Evolutionary conservation across 2,797 vertebrate genomes (phyloP).

Genomic region (Tenualosa thibaudeaui): DNA sequence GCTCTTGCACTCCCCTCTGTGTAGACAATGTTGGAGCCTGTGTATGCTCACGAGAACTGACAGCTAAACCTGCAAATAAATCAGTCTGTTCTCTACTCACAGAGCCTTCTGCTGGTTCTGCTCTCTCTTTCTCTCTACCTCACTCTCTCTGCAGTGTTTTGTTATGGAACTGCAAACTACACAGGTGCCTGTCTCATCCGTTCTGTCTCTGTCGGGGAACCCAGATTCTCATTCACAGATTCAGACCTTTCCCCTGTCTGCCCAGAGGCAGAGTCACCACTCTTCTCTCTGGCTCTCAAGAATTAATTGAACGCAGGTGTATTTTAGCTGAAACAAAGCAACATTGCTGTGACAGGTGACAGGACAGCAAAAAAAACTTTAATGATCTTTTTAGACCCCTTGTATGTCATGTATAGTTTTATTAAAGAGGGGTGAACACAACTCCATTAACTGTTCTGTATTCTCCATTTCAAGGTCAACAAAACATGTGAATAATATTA

Average conservation of each 20-base stretch:
- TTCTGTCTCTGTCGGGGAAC: neutral
- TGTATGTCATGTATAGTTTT: neutral
- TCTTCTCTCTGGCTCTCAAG: neutral
- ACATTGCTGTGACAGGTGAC: neutral
- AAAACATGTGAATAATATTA: neutral
- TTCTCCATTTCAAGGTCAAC: neutral
- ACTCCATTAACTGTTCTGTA: neutral
- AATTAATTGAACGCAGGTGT: conserved; percentile 4
- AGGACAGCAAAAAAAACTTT: neutral
- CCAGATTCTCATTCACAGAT: neutral
- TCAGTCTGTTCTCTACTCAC: conserved; percentile 46
- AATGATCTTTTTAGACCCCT: neutral
- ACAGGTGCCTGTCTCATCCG: neutral
- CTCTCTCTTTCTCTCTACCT: conserved; percentile 6
- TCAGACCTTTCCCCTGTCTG: neutral
- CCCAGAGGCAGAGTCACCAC: neutral
- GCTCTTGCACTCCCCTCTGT: neutral
- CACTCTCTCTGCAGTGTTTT: conserved; percentile 24
- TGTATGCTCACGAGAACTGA: neutral
- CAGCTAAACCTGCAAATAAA: conserved; percentile 35
- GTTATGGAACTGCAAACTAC: neutral
- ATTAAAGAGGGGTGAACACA: neutral
- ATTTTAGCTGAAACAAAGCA: neutral
- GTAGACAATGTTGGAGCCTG: neutral
- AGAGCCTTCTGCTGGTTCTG: conserved; percentile 39